phyloP scores from a whole-genome alignment of 2,113 vertebrate species.

The Girardinichthys multiradiatus region DNA sequence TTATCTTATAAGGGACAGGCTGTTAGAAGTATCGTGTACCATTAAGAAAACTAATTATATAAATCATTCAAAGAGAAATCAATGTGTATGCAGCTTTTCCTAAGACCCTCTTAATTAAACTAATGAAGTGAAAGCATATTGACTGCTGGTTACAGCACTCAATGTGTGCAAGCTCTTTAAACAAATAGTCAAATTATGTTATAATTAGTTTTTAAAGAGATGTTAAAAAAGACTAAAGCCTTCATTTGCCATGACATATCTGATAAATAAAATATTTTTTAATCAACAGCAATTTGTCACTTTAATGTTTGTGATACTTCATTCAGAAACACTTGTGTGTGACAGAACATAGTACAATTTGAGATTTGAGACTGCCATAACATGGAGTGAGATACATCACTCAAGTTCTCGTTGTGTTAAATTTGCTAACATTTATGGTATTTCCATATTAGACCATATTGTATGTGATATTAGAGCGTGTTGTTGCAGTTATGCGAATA shows the following conservation, averaged over 20 bases:
- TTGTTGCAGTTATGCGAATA: not conserved
- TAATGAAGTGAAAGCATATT: conserved; percentile 42
- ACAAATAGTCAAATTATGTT: not conserved
- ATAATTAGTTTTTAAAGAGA: not conserved
- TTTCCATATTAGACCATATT: not conserved
- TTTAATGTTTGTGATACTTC: not conserved
- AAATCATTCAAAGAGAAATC: conserved; percentile 23
- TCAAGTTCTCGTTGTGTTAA: too few relatives aligned
- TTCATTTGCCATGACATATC: not conserved
- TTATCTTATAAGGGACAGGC: not conserved
- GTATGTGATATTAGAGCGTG: not conserved
- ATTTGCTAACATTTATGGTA: too few relatives aligned
- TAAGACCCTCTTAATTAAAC: conserved; percentile 39
- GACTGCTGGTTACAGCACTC: conserved; percentile 17
- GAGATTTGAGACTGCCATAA: not conserved
- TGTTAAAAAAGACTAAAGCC: not conserved
- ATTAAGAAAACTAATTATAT: conserved; percentile 5
- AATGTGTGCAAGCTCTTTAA: not conserved
- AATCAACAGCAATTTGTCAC: not conserved
- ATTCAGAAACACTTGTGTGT: not conserved
- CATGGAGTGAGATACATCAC: not conserved
- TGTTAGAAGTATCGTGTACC: not conserved
- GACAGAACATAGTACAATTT: not conserved
- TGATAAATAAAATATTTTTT: too few relatives aligned
- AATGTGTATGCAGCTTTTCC: conserved; percentile 13